Base-by-base conservation (phyloP, 2,888 invertebrate genomes). In the Drosophila atripex region DNA sequence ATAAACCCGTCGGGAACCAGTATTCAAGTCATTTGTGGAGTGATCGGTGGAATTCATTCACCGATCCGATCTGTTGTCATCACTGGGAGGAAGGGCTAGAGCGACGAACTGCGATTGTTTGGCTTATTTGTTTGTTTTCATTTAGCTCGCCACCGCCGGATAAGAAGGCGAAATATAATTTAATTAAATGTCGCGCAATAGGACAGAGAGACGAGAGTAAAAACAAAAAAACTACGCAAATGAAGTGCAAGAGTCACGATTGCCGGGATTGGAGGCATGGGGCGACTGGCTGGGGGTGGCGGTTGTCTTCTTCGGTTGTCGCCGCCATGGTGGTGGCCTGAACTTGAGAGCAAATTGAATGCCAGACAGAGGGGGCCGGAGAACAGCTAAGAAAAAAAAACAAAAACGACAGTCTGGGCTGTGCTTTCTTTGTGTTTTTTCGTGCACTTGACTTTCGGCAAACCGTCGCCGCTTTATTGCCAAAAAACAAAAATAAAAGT, bases 371-470 rank as follows among this genome's bases (percentile, higher is more conserved):
- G 21, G 4, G 21, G n/a, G n/a, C n/a, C n/a, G n/a, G 18, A 57
- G 68, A 25, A 51, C 21, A 47, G 63, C 14, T 25, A n/a, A 16
- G 16, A 21, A 35, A 14, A 16, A 21, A 21, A 35, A 14, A 23
- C 18, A 18, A 18, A 35, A 9, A 14, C 38, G 30, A 23, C 21
- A 23, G 21, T 5, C 21, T 23, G 8, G 35, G 11, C 11, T 39
- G 39, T 45, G 70, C 64, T 86, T 84, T 86, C 86, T 84, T 83
- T 86, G 82, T 86, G 76, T 49, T 18, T 41, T 41, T 77, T 69
- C n/a, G 68, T 86, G 82, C 87, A 86, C 85, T 83, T 83, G 82
- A 82, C 86, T 76, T 86, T 83, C 76, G 64, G 55, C 75, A 65
- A 18, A 76, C 14, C 69, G 63, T 53, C 71, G 61, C 61, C 73